Evolutionary conservation across 1,140 invertebrate genomes (phyloP).

Genomic region (Megathymus violae): DNA sequence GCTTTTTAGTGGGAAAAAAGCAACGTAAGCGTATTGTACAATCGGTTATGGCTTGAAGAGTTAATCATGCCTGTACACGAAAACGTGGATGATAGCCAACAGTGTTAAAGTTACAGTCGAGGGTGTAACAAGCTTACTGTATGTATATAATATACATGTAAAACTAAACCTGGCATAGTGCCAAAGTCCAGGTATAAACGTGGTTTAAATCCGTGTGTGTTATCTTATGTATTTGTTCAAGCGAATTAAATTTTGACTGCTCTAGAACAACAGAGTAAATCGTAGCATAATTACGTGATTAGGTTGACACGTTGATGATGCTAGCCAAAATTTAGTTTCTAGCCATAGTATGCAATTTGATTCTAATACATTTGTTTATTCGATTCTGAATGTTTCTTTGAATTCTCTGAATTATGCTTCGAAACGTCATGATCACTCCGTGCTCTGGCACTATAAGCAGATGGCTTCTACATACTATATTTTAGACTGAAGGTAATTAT

Average conservation of each 20-base stretch:
- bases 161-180: conserved; percentile 30
- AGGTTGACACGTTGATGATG: conserved; percentile 7
- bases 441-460: too few species aligned
- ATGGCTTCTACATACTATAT: too few species aligned
- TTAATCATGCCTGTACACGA: conserved; percentile 34
- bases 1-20: neutral
- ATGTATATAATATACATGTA: conserved; percentile 39
- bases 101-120: conserved; percentile 34
- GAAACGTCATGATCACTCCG: too few species aligned
- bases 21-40: conserved; percentile 8
- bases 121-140: conserved; percentile 41
- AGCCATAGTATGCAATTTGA: neutral
- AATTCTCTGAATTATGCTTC: too few species aligned
- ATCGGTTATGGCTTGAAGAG: conserved; percentile 1
- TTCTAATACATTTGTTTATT: too few species aligned
- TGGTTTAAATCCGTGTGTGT: neutral
- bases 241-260: conserved; percentile 17
- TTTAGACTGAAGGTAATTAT: too few species aligned
- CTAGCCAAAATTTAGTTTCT: neutral
- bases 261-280: conserved; percentile 3
- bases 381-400: too few species aligned
- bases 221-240: neutral
- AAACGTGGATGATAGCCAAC: conserved; percentile 42
- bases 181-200: conserved; percentile 12
- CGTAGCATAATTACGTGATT: conserved; percentile 12